Conservation (phyloP, 2,113 vertebrate genomes). For the Mustela nigripes region DNA sequence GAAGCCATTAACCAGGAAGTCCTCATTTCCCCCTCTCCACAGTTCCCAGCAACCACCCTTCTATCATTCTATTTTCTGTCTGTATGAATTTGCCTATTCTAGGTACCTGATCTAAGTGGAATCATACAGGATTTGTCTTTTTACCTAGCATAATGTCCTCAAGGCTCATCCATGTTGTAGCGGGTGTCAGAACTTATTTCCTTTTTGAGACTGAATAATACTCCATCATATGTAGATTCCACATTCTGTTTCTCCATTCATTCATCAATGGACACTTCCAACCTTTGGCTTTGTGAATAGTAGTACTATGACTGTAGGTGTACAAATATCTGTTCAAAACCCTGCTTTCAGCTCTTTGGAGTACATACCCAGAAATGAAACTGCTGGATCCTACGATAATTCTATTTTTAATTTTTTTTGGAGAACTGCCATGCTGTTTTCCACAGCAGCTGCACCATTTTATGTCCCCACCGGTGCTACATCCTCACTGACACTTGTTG, state of each 20-base stretch:
- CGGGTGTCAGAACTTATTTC: neutral
- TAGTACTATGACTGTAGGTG: neutral
- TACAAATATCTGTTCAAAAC: neutral
- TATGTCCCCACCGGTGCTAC: neutral
- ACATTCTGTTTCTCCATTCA: neutral
- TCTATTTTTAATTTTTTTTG: conserved; percentile 22
- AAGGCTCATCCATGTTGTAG: neutral
- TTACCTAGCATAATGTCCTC: neutral
- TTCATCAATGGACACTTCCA: neutral
- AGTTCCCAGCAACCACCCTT: neutral
- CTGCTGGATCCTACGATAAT: neutral
- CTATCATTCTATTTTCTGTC: neutral
- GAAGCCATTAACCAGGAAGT: neutral
- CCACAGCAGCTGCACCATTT: neutral
- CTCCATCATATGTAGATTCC: neutral
- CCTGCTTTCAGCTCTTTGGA: neutral
- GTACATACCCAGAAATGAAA: neutral
- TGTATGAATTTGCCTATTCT: neutral
- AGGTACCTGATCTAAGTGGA: neutral
- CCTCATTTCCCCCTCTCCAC: neutral
- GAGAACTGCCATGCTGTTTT: neutral
- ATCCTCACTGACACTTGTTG: neutral
- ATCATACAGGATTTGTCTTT: neutral
- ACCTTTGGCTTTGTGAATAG: neutral
- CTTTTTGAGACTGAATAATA: conserved; percentile 14